Evolutionary conservation across 37 sponge, comb jelly and placozoan genomes (phyloP).

Genomic region (Hexactinellida sp.): DNA sequence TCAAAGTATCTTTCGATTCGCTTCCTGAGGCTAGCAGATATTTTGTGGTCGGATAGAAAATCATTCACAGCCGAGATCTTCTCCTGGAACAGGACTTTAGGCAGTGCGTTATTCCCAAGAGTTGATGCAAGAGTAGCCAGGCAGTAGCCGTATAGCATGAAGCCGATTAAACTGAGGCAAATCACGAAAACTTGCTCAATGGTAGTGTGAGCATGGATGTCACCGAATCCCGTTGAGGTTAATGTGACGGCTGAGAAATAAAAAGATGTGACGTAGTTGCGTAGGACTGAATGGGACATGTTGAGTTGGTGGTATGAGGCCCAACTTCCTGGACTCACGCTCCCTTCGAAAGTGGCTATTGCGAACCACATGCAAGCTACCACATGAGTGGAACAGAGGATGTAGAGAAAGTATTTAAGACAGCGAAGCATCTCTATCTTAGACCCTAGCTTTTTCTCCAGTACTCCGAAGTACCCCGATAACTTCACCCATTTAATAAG

Average conservation of each 20-base stretch:
- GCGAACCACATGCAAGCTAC: constrained; percentile 57
- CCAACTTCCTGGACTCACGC: constrained; percentile 29
- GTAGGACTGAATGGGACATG: constrained; percentile 24
- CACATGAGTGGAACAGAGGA: constrained; percentile 34
- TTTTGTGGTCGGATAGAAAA: constrained; percentile 44
- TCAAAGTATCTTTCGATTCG: constrained; percentile 52
- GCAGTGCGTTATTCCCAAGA: constrained; percentile 37
- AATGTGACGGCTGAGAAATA: constrained; percentile 61
- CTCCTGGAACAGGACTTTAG: constrained; percentile 51
- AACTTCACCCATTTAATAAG: constrained; percentile 58
- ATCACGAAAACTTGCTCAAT: constrained; percentile 40
- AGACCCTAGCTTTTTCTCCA: constrained; percentile 45
- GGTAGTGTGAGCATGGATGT: constrained; percentile 41
- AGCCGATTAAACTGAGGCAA: constrained; percentile 37
- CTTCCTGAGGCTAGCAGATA: constrained; percentile 29
- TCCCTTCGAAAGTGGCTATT: constrained; percentile 36
- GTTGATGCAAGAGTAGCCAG: constrained; percentile 52
- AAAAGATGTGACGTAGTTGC: constrained; percentile 53
- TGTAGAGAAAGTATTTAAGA: constrained; percentile 50
- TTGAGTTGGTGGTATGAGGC: constrained; percentile 25
- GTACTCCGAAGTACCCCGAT: constrained; percentile 23
- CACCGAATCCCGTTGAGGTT: constrained; percentile 73
- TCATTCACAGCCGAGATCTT: constrained; percentile 52
- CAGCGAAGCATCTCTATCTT: constrained; percentile 27
- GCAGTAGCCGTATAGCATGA: constrained; percentile 56